A percentile compares a stretch with the other conserved stretches of the same genome.
phyloP scores from a whole-genome alignment of 1,140 invertebrate species.

The Listronotus oregonensis region DNA sequence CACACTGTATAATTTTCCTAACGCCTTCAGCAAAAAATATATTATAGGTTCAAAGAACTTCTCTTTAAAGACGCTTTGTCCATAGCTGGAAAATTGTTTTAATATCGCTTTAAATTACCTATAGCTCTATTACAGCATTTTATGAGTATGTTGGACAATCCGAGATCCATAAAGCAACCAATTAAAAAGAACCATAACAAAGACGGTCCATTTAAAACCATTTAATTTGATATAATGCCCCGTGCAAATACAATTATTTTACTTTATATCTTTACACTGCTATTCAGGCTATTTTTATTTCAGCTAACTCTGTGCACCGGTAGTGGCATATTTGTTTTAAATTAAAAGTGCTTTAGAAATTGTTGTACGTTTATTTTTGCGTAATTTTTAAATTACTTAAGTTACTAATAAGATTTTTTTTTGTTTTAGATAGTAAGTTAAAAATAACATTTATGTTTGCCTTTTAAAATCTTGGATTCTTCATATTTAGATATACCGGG shows the following conservation, averaged over 20 bases:
- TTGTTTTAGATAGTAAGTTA: not conserved
- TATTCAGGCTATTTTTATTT: slow-evolving; percentile 13
- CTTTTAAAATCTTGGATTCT: no score
- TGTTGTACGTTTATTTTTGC: no score
- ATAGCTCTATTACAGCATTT: no score
- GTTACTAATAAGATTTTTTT: not conserved
- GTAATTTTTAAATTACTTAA: not conserved
- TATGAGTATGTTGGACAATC: not conserved
- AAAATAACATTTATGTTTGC: no score
- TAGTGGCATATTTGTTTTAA: slow-evolving; percentile 10
- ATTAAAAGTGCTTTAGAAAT: slow-evolving; percentile 2
- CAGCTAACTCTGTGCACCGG: slow-evolving; percentile 2
- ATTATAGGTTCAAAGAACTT: no score
- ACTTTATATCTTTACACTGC: slow-evolving; percentile 19
- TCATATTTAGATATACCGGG: no score
- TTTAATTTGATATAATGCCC: not conserved
- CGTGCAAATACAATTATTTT: slow-evolving; percentile 19
- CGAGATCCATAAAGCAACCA: slow-evolving; percentile 6
- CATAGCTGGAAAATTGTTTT: no score
- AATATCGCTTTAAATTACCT: no score
- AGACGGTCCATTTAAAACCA: not conserved
- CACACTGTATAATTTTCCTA: no score
- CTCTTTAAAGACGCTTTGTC: no score
- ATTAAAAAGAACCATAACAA: not conserved
- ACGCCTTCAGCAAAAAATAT: no score